Percentiles rank a stretch among this genome's conserved stretches.
Evolutionary conservation across 2,113 vertebrate genomes (phyloP).

Genomic region (Synchiropus splendidus): DNA sequence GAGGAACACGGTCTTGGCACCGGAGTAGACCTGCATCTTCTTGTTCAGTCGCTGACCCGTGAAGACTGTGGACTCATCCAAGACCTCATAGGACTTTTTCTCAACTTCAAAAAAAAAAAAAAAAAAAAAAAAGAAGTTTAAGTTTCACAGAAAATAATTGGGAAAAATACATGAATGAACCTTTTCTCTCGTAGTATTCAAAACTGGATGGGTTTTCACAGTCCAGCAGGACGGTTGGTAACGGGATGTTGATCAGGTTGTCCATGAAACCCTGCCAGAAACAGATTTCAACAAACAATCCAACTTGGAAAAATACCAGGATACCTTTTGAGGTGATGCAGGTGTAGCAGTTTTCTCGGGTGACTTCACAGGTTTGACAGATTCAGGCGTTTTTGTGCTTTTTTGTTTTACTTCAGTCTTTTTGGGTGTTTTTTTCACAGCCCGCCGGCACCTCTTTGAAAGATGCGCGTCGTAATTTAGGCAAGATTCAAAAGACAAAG

Average conservation of each 20-base stretch:
- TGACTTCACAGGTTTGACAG: conserved; percentile 4
- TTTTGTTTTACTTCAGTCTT: conserved; percentile 22
- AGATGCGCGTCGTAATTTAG: conserved; percentile 68
- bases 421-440: conserved; percentile 32
- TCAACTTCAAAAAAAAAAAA: conserved; percentile 32
- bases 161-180: conserved; percentile 14
- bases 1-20: conserved; percentile 69
- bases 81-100: conserved; percentile 32
- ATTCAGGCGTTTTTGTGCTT: background rate
- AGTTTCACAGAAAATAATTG: background rate
- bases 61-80: conserved; percentile 60
- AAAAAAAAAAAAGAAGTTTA: background rate
- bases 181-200: conserved; percentile 62
- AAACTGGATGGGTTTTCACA: conserved; percentile 50
- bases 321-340: conserved; percentile 49
- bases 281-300: too few relatives aligned
- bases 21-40: conserved; percentile 87
- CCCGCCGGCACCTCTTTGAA: conserved; percentile 57
- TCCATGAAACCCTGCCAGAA: background rate
- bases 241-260: conserved; percentile 69
- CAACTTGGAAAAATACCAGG: background rate
- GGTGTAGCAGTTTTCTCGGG: background rate
- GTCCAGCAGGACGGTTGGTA: conserved; percentile 66
- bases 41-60: conserved; percentile 75
- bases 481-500: conserved; percentile 80